These are phyloP conservation scores for Syngnathus scovelli DNA, from an alignment of 2,113 vertebrate genomes.

Conservation along the genomic window DNA sequence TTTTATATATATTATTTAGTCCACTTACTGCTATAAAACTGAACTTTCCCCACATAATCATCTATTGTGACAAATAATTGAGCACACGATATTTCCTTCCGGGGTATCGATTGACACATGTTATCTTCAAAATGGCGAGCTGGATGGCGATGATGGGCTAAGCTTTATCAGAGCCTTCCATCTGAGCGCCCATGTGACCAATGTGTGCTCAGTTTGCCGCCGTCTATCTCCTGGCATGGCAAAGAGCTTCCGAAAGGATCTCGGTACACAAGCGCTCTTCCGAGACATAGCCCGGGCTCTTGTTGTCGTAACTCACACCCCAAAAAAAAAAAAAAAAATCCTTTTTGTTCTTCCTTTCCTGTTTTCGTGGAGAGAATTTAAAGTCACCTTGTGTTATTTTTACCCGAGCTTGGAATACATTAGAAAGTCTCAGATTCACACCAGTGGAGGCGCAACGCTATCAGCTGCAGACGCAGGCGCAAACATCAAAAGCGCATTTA, in stretches of 20 bases:
- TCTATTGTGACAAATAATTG: no score
- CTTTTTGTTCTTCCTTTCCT: conserved; percentile 29
- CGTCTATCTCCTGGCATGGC: conserved; percentile 8
- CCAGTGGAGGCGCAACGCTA: conserved; percentile 45
- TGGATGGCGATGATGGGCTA: conserved; percentile 65
- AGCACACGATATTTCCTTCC: neutral
- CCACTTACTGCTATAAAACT: no score
- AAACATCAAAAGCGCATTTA: conserved; percentile 66
- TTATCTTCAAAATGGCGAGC: conserved; percentile 17
- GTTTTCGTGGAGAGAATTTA: conserved; percentile 42
- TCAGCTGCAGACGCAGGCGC: conserved; percentile 40
- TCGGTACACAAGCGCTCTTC: conserved; percentile 37
- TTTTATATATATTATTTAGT: no score
- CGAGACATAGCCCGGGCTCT: conserved; percentile 43
- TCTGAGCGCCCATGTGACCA: conserved; percentile 69
- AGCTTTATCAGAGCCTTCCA: conserved; percentile 71
- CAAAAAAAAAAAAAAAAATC: conserved; percentile 27
- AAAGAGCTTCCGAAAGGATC: conserved; percentile 32
- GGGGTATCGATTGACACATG: neutral
- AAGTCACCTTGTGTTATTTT: conserved; percentile 69
- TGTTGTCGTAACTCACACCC: conserved; percentile 54
- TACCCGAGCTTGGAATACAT: conserved; percentile 55
- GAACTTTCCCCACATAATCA: no score
- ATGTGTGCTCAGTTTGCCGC: conserved; percentile 54
- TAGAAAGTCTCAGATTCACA: conserved; percentile 58